These are phyloP conservation scores for Calliopsis andreniformis DNA, from an alignment of 1,140 invertebrate genomes.

Conservation along the genomic window DNA sequence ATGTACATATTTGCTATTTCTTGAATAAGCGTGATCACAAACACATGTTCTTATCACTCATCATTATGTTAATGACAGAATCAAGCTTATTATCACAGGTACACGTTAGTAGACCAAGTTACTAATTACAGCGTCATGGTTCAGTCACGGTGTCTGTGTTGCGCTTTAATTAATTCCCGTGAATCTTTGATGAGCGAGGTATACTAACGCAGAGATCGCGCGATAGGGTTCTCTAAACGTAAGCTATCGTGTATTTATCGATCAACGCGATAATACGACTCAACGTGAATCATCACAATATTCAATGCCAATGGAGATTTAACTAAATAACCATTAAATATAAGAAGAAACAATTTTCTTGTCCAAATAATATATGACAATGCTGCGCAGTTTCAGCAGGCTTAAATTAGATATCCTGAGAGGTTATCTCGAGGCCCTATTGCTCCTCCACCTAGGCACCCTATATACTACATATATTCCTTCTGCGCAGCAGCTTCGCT, in stretches of 20 bases:
- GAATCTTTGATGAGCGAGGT: not conserved
- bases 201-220: not conserved
- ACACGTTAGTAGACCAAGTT: not conserved
- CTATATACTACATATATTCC: no score
- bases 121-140: not conserved
- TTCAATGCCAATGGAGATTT: not conserved
- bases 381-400: no score
- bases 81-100: conserved; percentile 1
- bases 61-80: not conserved
- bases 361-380: no score
- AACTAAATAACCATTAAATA: not conserved
- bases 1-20: not conserved
- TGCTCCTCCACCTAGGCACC: conserved; percentile 6
- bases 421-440: conserved; percentile 23
- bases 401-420: conserved; percentile 18
- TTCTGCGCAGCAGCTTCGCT: conserved; percentile 47
- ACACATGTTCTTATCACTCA: not conserved
- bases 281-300: not conserved
- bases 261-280: not conserved
- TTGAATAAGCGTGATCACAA: not conserved
- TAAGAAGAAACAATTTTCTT: no score
- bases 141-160: conserved; percentile 5
- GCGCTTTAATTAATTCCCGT: conserved; percentile 1
- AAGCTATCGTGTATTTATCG: not conserved
- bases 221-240: not conserved